A percentile compares a stretch with the other conserved stretches of the same genome.
These are phyloP conservation scores for Zhengitettix transpicula DNA, from an alignment of 2,888 invertebrate species.

Conservation along the genomic window DNA sequence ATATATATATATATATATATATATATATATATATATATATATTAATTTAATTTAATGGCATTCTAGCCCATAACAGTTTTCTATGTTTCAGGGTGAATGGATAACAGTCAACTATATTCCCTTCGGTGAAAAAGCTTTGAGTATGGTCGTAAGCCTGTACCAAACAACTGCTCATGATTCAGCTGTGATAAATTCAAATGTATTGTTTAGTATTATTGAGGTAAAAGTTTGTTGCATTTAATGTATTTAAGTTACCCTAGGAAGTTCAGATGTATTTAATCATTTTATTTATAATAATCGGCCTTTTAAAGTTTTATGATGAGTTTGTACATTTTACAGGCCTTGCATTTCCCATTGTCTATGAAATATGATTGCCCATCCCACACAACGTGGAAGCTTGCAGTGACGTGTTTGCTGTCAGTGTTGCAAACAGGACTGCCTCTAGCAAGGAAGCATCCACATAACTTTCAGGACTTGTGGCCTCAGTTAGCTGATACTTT, in stretches of 20 bases:
- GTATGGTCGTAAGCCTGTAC: conserved; percentile 58
- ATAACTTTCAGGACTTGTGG: conserved; percentile 67
- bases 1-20: no score
- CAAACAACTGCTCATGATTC: conserved; percentile 51
- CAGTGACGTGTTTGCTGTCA: conserved; percentile 56
- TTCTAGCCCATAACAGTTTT: neutral
- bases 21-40: no score
- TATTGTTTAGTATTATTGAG: conserved; percentile 51
- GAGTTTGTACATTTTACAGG: conserved; percentile 27
- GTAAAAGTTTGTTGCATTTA: conserved; percentile 19
- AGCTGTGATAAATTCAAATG: conserved; percentile 52
- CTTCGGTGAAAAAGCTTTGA: conserved; percentile 66
- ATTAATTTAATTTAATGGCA: no score
- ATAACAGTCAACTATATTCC: conserved; percentile 69
- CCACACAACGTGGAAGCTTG: conserved; percentile 66
- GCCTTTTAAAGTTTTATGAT: neutral
- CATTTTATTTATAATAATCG: neutral
- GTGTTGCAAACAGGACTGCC: conserved; percentile 74
- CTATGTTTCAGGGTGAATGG: conserved; percentile 42
- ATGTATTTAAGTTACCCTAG: no score
- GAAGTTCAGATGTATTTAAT: no score
- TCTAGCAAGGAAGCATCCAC: conserved; percentile 59
- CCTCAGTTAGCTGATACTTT: conserved; percentile 66
- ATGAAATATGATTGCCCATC: conserved; percentile 69
- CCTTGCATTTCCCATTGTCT: conserved; percentile 53